Base-by-base conservation (phyloP, 1,140 invertebrate species). In the Cotesia glomerata region DNA sequence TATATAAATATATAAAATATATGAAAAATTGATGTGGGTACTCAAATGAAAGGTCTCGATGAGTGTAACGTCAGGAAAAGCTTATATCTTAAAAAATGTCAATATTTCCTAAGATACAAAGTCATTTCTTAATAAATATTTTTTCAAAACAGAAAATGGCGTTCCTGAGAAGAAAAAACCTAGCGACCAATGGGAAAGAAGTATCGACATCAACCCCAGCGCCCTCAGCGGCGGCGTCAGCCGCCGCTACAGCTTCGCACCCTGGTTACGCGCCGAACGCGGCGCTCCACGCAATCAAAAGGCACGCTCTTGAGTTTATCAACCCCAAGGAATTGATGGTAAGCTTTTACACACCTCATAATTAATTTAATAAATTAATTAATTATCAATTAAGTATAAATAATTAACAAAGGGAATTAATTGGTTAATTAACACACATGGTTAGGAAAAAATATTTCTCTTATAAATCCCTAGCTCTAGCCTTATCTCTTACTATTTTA, bases 281-380 rank as follows among this genome's bases (percentile, higher is more conserved):
- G 2, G 96, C 96, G n/a, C 90, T 97, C 67, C 95, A 97, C 78
- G 97, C 97, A 0, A 97, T 98, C 58, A 95, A 97, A 82, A 90
- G 97, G 77, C 96, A 98, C 82, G 95, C 97, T 3, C 88, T 94
- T 7, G 95, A 97, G 77, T 95, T 95, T 82, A 92, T 96, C 72
- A 96, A 95, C 87, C 92, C 94, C 1, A 95, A 96, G 82, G 96
- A 97, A 84, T 86, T 96, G 18, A 93, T 95, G 91, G 94, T 95
- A 86, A 90, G 74, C 76, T 63, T 68, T n/a, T n/a, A n/a, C n/a
- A 32, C 16, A 45, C 35, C 32, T 39, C 58, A n/a, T 3, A 8
- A 18, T n/a, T 13, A 66, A n/a, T 65, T 59, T 35, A 35, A 59
- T 51, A 35, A 62, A 71, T 71, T 5, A 63, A 61, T 59, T n/a